Conservation (phyloP, 2,797 vertebrate species). For the Cryptoblepharus egeriae region DNA sequence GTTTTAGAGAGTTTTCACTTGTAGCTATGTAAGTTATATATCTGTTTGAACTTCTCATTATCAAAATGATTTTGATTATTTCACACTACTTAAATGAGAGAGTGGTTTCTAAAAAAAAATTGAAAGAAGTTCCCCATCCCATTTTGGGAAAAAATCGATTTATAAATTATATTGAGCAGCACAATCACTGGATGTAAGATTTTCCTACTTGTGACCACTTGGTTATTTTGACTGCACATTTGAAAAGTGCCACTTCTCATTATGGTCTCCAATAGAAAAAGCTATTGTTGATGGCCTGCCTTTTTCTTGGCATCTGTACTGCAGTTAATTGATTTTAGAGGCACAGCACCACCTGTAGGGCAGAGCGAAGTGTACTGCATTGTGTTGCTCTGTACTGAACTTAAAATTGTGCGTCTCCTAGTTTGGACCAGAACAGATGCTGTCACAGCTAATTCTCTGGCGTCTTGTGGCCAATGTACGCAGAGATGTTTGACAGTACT, state of each 20-base stretch:
- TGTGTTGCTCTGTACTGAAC: background rate
- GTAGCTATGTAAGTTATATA: no score
- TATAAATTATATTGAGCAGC: no score
- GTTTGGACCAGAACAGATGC: no score
- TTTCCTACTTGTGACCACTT: background rate
- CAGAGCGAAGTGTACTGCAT: background rate
- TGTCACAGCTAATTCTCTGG: no score
- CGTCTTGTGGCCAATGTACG: no score
- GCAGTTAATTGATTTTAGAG: slow-evolving; percentile 18
- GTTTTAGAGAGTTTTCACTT: no score
- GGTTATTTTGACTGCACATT: slow-evolving; percentile 37
- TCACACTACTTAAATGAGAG: background rate
- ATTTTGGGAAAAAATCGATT: no score
- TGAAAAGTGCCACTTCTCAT: slow-evolving; percentile 12
- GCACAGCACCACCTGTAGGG: slow-evolving; percentile 64
- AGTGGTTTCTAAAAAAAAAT: background rate
- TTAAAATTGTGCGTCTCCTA: background rate
- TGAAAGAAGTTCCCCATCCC: background rate
- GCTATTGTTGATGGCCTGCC: background rate
- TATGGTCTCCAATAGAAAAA: slow-evolving; percentile 28
- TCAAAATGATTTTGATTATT: background rate
- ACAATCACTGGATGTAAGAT: background rate
- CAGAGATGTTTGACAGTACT: no score
- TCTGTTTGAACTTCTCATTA: background rate
- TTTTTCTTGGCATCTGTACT: background rate